Evolutionary conservation across 1,140 invertebrate species (phyloP), one percentile per base, ranked within the genome.

Genomic region (Euura saliciscinereae): DNA sequence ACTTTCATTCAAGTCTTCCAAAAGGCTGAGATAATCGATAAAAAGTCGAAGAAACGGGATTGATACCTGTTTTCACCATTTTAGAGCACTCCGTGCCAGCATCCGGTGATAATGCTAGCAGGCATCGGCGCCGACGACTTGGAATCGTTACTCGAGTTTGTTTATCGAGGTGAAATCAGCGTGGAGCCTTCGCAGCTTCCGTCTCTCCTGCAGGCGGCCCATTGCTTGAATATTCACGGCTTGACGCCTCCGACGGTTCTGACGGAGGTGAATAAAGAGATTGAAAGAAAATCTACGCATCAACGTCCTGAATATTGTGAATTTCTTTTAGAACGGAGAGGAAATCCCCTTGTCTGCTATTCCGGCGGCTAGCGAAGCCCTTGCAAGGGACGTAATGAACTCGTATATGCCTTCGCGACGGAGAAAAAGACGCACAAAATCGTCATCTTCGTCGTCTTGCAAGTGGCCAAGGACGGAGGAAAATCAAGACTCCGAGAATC

Each of bases 101-200:
- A 92, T 86, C 91, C 91, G 70, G 90, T 92, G n/a, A 89, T 92
- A 2, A 90, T 92, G 90, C 80, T 92, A 77, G 91, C 91, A 13
- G 91, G 91, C 67, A 89, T 92, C 28, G 89, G 88, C 71, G 90
- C 91, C 43, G 87, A 89, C 77, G 91, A 92, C 81, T 82, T 92
- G 71, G 90, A 92, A 78, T 89, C 90, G 64, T 77, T 92, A 64
- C 77, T 91, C 71, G 90, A 91, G 82, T 92, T 92, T 85, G 90
- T 92, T 68, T 92, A 92, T 75, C 86, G 90, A 43, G 91, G 91
- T 59, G 90, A 91, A 87, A 90, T 92, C 4, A 91, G 90, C 69
- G 90, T 91, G 2, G 90, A 91, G 78, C 89, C 90, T 68, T 90
- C 88, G 65, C 90, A 91, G 75, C 80, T 92, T 65, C 90, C 90